Evolutionary conservation across 2,888 invertebrate species (phyloP).

Genomic region (Mesochorus sp.): DNA sequence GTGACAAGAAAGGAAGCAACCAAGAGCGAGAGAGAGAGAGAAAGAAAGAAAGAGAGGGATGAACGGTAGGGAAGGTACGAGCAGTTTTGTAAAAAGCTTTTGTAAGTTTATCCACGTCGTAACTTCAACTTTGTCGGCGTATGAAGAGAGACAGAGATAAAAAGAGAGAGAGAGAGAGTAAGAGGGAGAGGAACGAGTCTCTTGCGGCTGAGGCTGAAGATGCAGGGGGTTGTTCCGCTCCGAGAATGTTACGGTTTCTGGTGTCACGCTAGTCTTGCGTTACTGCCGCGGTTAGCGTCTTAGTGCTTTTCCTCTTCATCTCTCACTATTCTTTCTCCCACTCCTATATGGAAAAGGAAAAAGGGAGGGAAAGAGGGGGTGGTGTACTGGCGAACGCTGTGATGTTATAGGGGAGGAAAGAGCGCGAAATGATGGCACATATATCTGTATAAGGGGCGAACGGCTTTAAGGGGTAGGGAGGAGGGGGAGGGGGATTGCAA

Average conservation of each 20-base stretch:
- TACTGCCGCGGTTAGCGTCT: slow-evolving; percentile 32
- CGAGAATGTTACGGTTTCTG: slow-evolving; percentile 37
- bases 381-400: too few relatives aligned
- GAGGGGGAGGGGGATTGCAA: too few relatives aligned
- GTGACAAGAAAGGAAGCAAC: slow-evolving; percentile 15
- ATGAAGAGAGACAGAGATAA: slow-evolving; percentile 51
- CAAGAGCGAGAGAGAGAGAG: too few relatives aligned
- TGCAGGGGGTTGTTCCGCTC: slow-evolving; percentile 17
- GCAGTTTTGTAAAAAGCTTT: slow-evolving; percentile 80
- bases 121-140: slow-evolving; percentile 77
- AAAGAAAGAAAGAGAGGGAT: not conserved
- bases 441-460: slow-evolving; percentile 24
- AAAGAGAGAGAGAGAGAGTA: slow-evolving; percentile 34
- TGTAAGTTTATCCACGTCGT: slow-evolving; percentile 76
- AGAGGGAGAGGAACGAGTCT: slow-evolving; percentile 37
- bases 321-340: not conserved
- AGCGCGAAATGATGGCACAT: slow-evolving; percentile 32
- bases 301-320: slow-evolving; percentile 8
- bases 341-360: not conserved
- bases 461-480: not conserved
- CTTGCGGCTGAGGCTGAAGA: slow-evolving; percentile 21
- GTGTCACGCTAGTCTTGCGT: slow-evolving; percentile 40
- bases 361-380: too few relatives aligned
- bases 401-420: slow-evolving; percentile 1
- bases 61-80: slow-evolving; percentile 30